A percentile compares a stretch with the other conserved stretches of the same genome.
These are phyloP conservation scores for Ceratitis capitata DNA, from an alignment of 1,140 invertebrate species.

Conservation along the genomic window DNA sequence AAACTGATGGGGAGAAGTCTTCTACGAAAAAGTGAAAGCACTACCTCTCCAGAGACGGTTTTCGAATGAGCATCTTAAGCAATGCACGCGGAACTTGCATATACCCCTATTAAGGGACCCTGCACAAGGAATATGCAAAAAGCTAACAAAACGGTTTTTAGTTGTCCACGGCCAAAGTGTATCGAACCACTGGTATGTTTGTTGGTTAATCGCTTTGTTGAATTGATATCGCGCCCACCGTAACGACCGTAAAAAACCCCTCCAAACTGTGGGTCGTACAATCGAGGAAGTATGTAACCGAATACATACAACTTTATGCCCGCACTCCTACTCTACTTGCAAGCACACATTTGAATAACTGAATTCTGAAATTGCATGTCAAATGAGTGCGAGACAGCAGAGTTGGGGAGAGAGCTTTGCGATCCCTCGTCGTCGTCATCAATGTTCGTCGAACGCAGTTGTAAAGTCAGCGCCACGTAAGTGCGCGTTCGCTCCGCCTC, in stretches of 20 bases:
- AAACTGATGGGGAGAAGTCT: no score
- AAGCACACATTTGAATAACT: constrained; percentile 7
- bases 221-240: constrained; percentile 8
- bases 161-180: neutral
- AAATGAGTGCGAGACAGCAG: neutral
- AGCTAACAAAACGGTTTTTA: neutral
- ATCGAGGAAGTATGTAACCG: neutral
- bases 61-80: no score
- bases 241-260: neutral
- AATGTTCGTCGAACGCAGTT: neutral
- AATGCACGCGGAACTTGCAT: no score
- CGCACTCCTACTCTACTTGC: neutral
- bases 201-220: neutral
- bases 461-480: neutral
- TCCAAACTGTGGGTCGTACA: neutral
- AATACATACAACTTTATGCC: neutral
- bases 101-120: neutral
- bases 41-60: no score
- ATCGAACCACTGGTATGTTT: neutral
- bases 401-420: no score
- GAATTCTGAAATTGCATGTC: neutral
- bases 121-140: neutral
- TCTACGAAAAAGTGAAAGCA: no score
- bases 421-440: neutral
- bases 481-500: neutral